These are phyloP conservation scores for Cephus cinctus DNA, from an alignment of 1,140 invertebrate species.

Conservation along the genomic window DNA sequence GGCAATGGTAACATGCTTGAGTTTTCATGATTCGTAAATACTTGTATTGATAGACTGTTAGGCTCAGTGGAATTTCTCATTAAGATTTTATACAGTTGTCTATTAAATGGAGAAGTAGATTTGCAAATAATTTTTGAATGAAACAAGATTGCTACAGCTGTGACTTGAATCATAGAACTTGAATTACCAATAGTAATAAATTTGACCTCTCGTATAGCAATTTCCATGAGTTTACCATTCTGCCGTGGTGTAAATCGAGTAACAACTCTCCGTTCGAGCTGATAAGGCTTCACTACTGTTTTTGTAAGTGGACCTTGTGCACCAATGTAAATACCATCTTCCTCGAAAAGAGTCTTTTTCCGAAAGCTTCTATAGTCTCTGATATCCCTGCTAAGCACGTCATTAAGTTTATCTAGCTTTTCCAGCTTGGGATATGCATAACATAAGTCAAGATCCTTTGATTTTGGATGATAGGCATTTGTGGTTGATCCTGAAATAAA, in stretches of 20 bases:
- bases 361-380: too few relatives aligned
- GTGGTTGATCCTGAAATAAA: too few relatives aligned
- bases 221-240: slow-evolving; percentile 40
- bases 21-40: slow-evolving; percentile 26
- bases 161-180: slow-evolving; percentile 22
- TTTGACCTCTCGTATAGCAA: slow-evolving; percentile 40
- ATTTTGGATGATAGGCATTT: too few relatives aligned
- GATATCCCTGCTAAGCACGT: too few relatives aligned
- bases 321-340: slow-evolving; percentile 43
- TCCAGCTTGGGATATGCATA: too few relatives aligned
- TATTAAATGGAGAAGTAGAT: slow-evolving; percentile 41
- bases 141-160: slow-evolving; percentile 36
- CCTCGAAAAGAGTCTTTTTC: too few relatives aligned
- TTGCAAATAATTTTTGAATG: slow-evolving; percentile 39
- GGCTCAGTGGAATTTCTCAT: slow-evolving; percentile 33
- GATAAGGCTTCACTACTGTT: slow-evolving; percentile 35
- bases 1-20: slow-evolving; percentile 41
- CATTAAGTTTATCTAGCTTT: too few relatives aligned
- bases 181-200: slow-evolving; percentile 17
- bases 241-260: slow-evolving; percentile 18
- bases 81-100: slow-evolving; percentile 45
- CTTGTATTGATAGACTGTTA: slow-evolving; percentile 34
- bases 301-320: slow-evolving; percentile 33
- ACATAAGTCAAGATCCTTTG: too few relatives aligned
- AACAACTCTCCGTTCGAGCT: slow-evolving; percentile 23